Conservation (phyloP, 2,888 invertebrate genomes). For the Pollenia angustigena region DNA sequence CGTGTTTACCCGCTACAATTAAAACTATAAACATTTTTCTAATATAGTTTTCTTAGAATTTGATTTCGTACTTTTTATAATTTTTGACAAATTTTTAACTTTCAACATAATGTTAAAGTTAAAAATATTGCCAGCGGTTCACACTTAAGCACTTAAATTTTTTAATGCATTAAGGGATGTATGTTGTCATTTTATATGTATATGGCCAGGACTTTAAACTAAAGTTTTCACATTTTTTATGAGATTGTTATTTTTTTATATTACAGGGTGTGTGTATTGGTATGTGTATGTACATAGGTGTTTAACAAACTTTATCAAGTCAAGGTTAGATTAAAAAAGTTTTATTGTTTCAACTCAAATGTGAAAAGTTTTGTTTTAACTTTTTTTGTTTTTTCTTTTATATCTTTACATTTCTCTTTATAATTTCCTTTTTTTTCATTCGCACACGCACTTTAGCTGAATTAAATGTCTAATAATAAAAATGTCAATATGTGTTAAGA, state of each 20-base stretch:
- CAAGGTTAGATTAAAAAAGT: conserved; percentile 74
- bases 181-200: conserved; percentile 26
- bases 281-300: conserved; percentile 33
- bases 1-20: conserved; percentile 13
- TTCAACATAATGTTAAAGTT: background rate
- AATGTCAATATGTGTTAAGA: conserved; percentile 49
- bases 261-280: background rate
- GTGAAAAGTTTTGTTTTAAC: conserved; percentile 66
- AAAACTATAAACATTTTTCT: background rate
- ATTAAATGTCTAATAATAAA: conserved; percentile 62
- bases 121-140: background rate
- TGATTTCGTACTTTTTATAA: background rate
- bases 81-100: too few relatives aligned
- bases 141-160: background rate
- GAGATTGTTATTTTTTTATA: conserved; percentile 13
- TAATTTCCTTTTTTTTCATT: background rate
- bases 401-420: conserved; percentile 20
- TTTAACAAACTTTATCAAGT: conserved; percentile 53
- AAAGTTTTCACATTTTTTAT: conserved; percentile 27
- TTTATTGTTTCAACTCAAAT: conserved; percentile 66
- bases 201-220: conserved; percentile 10
- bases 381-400: conserved; percentile 43
- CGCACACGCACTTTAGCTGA: conserved; percentile 37
- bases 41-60: background rate
- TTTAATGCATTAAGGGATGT: background rate